Evolutionary conservation across 1,140 invertebrate species (phyloP), one percentile per base, ranked within the genome.

Genomic region (Pseudomyrmex gracilis): DNA sequence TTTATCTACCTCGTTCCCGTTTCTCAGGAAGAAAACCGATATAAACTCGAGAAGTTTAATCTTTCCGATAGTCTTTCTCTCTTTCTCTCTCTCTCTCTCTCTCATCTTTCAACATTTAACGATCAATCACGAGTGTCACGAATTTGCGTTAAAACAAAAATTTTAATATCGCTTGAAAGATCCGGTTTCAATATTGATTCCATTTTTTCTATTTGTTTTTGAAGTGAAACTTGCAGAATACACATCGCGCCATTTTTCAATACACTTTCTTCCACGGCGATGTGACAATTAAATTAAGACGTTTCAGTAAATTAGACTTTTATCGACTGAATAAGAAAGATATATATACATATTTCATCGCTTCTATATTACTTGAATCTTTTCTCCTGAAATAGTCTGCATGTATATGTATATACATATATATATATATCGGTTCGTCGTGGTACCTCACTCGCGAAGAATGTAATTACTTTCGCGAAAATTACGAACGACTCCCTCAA

Each of bases 401-500:
- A 34, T 34, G 7, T 34, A 34, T 34, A 34, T 34, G 0, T 34
- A 2, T 24, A 34, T 34, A 7, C 7, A 34, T 34, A 7, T 7
- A 34, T 78, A 77, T 73, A 87, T 84, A 71, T 77, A 77, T 84
- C 82, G 24, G 43, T 53, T 74, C 63, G 80, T 53, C 43, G 22
- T 45, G 22, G 64, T 24, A 82, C 15, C 63, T 13, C 10, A 60
- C 20, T 57, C 73, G 22, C 67, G 43, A 87, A 70, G 86, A 87
- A 87, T 87, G 85, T 87, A 87, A 87, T 87, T 84, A 87, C 85
- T 87, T 70, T 45, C 55, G 82, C 67, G 86, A 87, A 87, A 87
- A 87, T 87, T 85, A 87, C 67, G 80, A 78, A 87, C 86, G 85
- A 22, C 85, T 60, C 57, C 47, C n/a, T 67, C 43, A 71, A 76